These are phyloP conservation scores for Dynastes hyllus DNA, from an alignment of 2,888 invertebrate genomes.

Conservation along the genomic window DNA sequence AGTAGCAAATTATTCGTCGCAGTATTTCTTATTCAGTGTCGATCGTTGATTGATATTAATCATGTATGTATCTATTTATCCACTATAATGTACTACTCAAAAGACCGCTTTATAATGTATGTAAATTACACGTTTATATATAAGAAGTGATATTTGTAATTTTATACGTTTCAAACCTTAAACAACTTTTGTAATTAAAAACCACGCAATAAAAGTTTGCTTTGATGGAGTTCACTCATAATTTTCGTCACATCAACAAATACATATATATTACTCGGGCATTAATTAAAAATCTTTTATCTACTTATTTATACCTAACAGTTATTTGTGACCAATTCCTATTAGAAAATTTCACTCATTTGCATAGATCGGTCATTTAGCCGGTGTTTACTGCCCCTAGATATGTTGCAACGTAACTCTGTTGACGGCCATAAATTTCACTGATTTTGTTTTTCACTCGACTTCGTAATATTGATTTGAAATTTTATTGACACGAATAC, in stretches of 20 bases:
- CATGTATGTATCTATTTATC: neutral
- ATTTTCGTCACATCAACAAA: slow-evolving; percentile 5
- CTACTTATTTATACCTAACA: slow-evolving; percentile 20
- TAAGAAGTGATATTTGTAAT: neutral
- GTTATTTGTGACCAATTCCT: slow-evolving; percentile 35
- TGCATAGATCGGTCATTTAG: slow-evolving; percentile 32
- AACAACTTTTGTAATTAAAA: no score
- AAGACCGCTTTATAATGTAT: neutral
- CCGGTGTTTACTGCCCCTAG: neutral
- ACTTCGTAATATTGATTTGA: neutral
- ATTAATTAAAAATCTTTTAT: slow-evolving; percentile 20
- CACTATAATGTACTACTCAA: neutral
- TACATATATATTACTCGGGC: neutral
- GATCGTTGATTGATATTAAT: slow-evolving; percentile 4
- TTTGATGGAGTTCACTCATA: neutral
- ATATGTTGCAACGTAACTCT: slow-evolving; percentile 16
- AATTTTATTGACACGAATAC: no score
- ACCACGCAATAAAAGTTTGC: no score
- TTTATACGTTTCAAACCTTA: neutral
- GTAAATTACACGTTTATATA: neutral
- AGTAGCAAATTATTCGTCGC: slow-evolving; percentile 2
- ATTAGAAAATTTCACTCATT: slow-evolving; percentile 43
- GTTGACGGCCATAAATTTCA: slow-evolving; percentile 6
- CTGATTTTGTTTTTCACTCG: neutral
- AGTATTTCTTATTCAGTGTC: neutral